Evolutionary conservation across 2,888 invertebrate species (phyloP), one percentile per base, ranked within the genome.

Genomic region (Drosophila colorata): DNA sequence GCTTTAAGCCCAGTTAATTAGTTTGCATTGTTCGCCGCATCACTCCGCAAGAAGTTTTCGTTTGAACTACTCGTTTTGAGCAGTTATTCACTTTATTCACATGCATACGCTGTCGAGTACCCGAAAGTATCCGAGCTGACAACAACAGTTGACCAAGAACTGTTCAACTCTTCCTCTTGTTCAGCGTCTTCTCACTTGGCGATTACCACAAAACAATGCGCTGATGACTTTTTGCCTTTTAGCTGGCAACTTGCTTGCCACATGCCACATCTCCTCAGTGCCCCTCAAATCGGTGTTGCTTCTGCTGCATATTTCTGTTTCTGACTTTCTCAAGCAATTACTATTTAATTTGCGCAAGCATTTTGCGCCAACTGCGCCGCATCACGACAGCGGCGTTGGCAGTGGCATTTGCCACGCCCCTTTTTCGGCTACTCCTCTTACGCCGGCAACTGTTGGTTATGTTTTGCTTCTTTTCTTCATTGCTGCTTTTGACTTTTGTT

Each of bases 321-420:
- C 43, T 63, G 80, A 87, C 68, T 82, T 88, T 84, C 82, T 87
- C 89, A 88, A 87, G 85, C 87, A 82, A 80, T 82, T 84, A 82
- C 79, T 85, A 82, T 82, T 82, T 86, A 88, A 81, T 81, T 81
- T 81, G 88, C 80, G 65, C 76, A 63, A 78, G 82, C 74, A 78
- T 74, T 78, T 78, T 77, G 74, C 74, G 60, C 79, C 74, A 76
- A 57, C 63, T 55, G 52, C 71, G 56, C 48, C 59, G 58, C 57
- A 69, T 75, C 63, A 73, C 73, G 58, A 78, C 60, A 33, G 44
- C 41, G 28, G 51, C 57, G 23, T 33, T 46, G 44, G 23, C 58
- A 46, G 31, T 51, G 40, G n/a, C 52, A 56, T 49, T 46, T 63
- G 61, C 60, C 75, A 88, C 86, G 79, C 81, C 88, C 66, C 68